Base-by-base conservation (phyloP, 2,113 vertebrate species). In the Oenanthe melanoleuca region DNA sequence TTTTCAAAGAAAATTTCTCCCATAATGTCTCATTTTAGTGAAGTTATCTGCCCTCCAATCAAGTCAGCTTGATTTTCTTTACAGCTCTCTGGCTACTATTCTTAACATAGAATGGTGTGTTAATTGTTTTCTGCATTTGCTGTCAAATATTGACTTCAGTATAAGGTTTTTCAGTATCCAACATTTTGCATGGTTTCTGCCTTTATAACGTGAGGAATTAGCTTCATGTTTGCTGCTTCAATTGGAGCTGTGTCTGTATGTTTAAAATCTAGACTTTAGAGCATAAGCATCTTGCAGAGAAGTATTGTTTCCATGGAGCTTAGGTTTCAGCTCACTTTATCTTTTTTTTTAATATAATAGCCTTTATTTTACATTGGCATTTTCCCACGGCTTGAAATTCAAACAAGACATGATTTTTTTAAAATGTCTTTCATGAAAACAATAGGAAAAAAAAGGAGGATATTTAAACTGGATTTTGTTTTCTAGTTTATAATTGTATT, bases 241-340 rank as follows among this genome's bases (percentile, higher is more conserved):
- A 0, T 53, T 60, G 34, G 33, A 89, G 23, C 44, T 64, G 3
- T 65, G 15, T 60, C 12, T 78, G 11, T 63, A 19, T 18, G 26
- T 73, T 94, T 80, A 81, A 92, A 93, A 78, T 6, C 4, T 45
- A 79, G 29, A 28, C 31, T 34, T 70, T 73, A 66, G 20, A 88
- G 24, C 44, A 42, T 52, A 78, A 88, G 49, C 29, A 74, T 40
- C 44, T 93, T 83, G 42, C 26, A 80, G 56, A 83, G 24, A 86
- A 80, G 18, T 73, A n/a, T 52, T 92, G 55, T 96, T 95, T 95
- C 87, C 66, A 57, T 96, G 87, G 77, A 91, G 50, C 66, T 72
- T 33, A 71, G 31, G 3, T 88, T 95, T 94, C 74, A 72, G n/a
- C 23, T 89, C 5, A 67, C 88, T 91, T 94, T 89, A 20, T 82